Percentiles rank a stretch among this genome's conserved stretches.
Conservation (phyloP, 2,113 vertebrate genomes). For the Aphyosemion australe region DNA sequence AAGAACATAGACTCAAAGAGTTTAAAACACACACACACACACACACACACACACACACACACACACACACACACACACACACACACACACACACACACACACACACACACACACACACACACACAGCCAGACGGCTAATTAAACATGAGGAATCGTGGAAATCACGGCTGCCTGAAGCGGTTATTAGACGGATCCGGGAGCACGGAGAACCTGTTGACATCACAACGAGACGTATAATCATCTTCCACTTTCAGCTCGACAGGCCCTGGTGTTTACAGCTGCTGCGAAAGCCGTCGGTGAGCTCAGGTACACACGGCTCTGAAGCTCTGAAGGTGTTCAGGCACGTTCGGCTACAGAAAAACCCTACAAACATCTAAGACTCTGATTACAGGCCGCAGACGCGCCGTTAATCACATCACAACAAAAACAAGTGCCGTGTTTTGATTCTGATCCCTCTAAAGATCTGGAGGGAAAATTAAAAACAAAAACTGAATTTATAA, state of each 20-base stretch:
- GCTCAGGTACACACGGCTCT: constrained; percentile 16
- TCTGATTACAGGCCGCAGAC: constrained; percentile 8
- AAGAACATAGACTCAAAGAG: background rate
- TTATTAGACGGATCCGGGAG: constrained; percentile 33
- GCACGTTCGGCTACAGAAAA: constrained; percentile 53
- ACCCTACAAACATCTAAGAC: constrained; percentile 13
- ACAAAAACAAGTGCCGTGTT: background rate
- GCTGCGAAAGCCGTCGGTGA: constrained; percentile 6
- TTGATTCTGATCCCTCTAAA: background rate
- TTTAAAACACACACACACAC: constrained; percentile 2
- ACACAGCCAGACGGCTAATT: background rate
- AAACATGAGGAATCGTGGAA: constrained; percentile 1
- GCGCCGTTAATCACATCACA: background rate
- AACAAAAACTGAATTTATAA: too few relatives aligned
- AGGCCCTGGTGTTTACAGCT: constrained; percentile 4
- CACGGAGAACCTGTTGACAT: constrained; percentile 25
- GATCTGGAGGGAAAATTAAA: too few relatives aligned
- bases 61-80: too few relatives aligned
- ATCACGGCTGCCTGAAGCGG: constrained; percentile 25
- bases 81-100: too few relatives aligned
- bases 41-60: too few relatives aligned
- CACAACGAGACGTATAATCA: constrained; percentile 38
- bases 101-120: too few relatives aligned
- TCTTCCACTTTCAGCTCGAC: constrained; percentile 16
- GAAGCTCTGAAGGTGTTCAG: constrained; percentile 25